These are phyloP conservation scores for Oscheius sp. DNA, from an alignment of 2,888 invertebrate species.

Conservation along the genomic window DNA sequence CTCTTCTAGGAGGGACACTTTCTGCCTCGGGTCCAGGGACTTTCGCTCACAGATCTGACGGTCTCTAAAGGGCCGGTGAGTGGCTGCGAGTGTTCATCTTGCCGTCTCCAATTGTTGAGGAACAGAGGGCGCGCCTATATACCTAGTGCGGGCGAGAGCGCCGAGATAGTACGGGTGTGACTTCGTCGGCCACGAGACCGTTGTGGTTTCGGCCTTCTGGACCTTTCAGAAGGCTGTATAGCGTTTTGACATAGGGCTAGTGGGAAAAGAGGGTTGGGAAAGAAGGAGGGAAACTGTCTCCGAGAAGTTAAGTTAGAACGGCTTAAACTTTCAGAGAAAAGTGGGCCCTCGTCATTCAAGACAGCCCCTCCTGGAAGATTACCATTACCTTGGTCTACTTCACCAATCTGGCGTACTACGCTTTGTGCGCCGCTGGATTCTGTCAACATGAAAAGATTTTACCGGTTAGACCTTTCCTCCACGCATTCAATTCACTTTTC, in stretches of 20 bases:
- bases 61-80: conserved; percentile 53
- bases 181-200: background rate
- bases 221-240: too few relatives aligned
- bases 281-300: too few relatives aligned
- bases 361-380: background rate
- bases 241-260: too few relatives aligned
- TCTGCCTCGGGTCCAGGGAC: conserved; percentile 65
- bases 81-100: conserved; percentile 63
- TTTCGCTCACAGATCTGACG: conserved; percentile 62
- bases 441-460: background rate
- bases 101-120: conserved; percentile 47
- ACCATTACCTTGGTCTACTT: background rate
- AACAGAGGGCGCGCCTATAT: conserved; percentile 7
- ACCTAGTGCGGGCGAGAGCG: background rate
- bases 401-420: background rate
- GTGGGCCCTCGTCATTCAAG: background rate
- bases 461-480: background rate
- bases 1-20: conserved; percentile 56
- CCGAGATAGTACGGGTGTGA: conserved; percentile 21
- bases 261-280: too few relatives aligned
- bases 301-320: too few relatives aligned
- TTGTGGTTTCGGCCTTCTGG: too few relatives aligned
- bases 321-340: background rate
- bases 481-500: background rate
- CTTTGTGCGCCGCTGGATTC: background rate